Evolutionary conservation across 2,888 invertebrate species (phyloP).

Genomic region (Drosophila anceps): DNA sequence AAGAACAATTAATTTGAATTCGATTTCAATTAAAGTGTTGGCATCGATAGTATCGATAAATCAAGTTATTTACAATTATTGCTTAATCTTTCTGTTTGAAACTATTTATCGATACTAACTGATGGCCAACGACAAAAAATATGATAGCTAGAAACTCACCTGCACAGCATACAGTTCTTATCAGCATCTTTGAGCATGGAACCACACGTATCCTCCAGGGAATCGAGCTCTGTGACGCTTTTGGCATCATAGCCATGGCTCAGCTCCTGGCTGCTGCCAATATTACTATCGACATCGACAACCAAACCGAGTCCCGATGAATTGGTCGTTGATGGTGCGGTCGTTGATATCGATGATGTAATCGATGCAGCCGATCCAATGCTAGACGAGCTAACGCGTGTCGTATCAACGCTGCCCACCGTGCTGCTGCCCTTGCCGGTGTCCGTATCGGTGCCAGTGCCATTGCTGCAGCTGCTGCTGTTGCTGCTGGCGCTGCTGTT

Average conservation of each 20-base stretch:
- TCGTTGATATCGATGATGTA: conserved; percentile 54
- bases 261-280: conserved; percentile 66
- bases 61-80: not conserved
- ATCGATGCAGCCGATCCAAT: conserved; percentile 63
- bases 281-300: conserved; percentile 71
- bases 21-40: not conserved
- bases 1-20: not conserved
- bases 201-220: conserved; percentile 84
- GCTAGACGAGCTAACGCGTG: conserved; percentile 65
- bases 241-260: conserved; percentile 78
- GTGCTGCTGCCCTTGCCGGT: conserved; percentile 69
- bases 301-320: conserved; percentile 72
- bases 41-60: not conserved
- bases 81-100: no score
- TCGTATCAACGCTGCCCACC: conserved; percentile 60
- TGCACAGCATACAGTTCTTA: conserved; percentile 89
- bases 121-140: not conserved
- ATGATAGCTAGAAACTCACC: conserved; percentile 85
- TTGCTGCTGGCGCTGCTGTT: conserved; percentile 40
- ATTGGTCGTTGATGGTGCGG: conserved; percentile 46
- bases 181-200: conserved; percentile 84
- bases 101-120: no score
- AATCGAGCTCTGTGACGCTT: conserved; percentile 81
- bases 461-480: conserved; percentile 55
- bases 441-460: conserved; percentile 65